phyloP scores from a whole-genome alignment of 2,113 vertebrate genomes.

The Ploceus nigricollis region DNA sequence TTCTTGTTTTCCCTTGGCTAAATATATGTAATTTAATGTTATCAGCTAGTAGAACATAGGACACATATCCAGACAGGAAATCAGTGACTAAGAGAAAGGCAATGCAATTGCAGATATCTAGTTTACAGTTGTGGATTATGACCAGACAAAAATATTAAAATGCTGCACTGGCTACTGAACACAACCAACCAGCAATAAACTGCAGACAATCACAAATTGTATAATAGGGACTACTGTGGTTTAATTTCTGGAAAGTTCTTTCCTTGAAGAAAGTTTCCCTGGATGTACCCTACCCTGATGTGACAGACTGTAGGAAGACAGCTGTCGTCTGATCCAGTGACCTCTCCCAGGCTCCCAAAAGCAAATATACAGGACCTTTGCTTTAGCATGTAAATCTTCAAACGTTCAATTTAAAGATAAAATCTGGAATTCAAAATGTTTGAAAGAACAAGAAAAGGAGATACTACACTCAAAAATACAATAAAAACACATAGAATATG shows the following conservation, averaged over 20 bases:
- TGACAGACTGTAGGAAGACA: neutral
- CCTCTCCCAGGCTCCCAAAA: neutral
- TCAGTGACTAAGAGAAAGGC: neutral
- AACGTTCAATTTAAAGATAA: neutral
- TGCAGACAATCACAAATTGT: neutral
- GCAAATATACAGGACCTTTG: neutral
- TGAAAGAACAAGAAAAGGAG: neutral
- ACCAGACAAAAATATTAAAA: neutral
- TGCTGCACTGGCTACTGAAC: neutral
- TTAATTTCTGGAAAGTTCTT: neutral
- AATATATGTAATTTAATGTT: neutral
- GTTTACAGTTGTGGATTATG: neutral
- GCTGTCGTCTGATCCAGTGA: neutral
- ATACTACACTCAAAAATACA: neutral
- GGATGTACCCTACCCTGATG: neutral
- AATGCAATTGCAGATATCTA: neutral
- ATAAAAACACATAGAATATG: neutral
- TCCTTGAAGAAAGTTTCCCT: neutral
- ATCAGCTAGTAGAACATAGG: neutral
- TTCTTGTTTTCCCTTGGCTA: neutral
- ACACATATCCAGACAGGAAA: neutral
- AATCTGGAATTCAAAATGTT: neutral
- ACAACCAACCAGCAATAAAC: neutral
- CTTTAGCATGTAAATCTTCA: neutral
- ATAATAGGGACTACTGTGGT: rapidly evolving